phyloP scores from a whole-genome alignment of 2,113 vertebrate species.

The Manacus vitellinus region DNA sequence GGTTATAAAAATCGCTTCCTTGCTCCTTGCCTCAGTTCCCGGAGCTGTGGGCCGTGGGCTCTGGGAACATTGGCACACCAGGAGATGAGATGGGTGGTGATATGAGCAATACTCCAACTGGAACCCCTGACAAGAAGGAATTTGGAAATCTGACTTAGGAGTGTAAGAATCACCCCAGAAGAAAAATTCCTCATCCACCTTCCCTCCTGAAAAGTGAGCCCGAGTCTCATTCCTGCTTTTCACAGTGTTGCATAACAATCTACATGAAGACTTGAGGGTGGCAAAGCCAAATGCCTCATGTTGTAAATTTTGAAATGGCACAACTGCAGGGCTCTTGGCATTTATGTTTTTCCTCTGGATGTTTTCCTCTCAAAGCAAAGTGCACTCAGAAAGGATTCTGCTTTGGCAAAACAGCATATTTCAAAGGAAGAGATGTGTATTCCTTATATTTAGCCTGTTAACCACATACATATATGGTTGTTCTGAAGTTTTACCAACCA shows the following conservation, averaged over 20 bases:
- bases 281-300: not conserved
- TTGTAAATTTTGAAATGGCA: not conserved
- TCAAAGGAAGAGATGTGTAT: not conserved
- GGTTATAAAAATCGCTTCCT: not conserved
- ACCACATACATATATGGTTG: not conserved
- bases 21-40: not conserved
- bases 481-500: not conserved
- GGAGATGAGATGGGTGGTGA: not conserved
- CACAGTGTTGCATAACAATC: not conserved
- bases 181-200: not conserved
- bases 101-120: not conserved
- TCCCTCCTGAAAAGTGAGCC: not conserved
- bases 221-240: not conserved
- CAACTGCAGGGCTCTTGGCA: not conserved
- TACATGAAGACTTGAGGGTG: not conserved
- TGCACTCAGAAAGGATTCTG: not conserved
- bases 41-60: not conserved
- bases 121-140: not conserved
- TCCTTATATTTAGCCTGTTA: not conserved
- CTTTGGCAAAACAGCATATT: not conserved
- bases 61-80: not conserved
- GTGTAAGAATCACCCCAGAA: not conserved
- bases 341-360: constrained; percentile 4
- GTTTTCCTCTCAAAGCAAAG: constrained; percentile 6
- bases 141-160: not conserved